Percentiles rank a stretch among this genome's conserved stretches.
phyloP scores from a whole-genome alignment of 2,113 vertebrate species.

The Gasterosteus aculeatus region DNA sequence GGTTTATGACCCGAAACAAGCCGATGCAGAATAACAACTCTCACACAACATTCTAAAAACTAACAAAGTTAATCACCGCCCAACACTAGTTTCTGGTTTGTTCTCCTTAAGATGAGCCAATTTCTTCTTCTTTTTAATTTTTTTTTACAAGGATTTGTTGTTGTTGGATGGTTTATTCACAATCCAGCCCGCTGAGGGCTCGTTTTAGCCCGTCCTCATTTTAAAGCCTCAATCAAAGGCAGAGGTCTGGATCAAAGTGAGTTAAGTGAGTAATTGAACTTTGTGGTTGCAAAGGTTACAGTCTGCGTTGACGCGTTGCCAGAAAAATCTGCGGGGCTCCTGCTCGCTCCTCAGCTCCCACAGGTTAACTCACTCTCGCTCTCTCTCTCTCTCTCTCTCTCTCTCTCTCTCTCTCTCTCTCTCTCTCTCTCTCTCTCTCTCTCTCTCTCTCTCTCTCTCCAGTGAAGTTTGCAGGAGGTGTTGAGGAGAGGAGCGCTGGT shows the following conservation, averaged over 20 bases:
- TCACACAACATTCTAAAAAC: conserved; percentile 8
- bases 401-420: background rate
- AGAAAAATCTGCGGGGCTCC: conserved; percentile 36
- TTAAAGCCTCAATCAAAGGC: conserved; percentile 47
- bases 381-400: background rate
- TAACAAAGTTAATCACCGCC: background rate
- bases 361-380: conserved; percentile 32
- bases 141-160: background rate
- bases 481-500: background rate
- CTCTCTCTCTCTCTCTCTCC: background rate
- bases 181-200: conserved; percentile 18
- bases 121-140: background rate
- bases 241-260: conserved; percentile 58
- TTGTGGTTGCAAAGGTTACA: conserved; percentile 70
- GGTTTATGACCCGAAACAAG: background rate
- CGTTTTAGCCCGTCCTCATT: conserved; percentile 37
- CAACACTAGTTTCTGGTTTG: background rate
- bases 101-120: conserved; percentile 1
- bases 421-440: background rate
- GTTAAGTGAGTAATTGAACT: conserved; percentile 69
- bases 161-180: conserved; percentile 26
- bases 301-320: conserved; percentile 56
- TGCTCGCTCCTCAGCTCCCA: conserved; percentile 18
- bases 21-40: background rate
- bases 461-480: background rate